Percentiles rank a stretch among this genome's conserved stretches.
Evolutionary conservation across 2,113 vertebrate genomes (phyloP).

Genomic region (Etia nguti): DNA sequence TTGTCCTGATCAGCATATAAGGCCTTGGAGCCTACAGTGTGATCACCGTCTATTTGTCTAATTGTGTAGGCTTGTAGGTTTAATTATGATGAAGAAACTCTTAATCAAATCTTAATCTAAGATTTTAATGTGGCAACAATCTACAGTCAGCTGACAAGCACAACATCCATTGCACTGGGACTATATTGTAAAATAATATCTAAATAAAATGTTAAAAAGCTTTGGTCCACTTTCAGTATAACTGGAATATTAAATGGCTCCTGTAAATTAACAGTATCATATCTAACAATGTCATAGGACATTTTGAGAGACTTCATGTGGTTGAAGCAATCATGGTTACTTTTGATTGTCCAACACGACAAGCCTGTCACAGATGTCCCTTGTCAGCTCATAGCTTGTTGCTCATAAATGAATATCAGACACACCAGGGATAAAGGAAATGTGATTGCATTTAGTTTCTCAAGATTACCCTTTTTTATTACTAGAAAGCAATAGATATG

Average conservation of each 20-base stretch:
- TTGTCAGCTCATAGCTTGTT: too few species aligned
- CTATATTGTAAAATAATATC: rapidly evolving
- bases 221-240: background rate
- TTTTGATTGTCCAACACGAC: rapidly evolving
- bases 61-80: background rate
- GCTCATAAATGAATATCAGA: too few species aligned
- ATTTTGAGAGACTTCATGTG: background rate
- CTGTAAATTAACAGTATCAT: background rate
- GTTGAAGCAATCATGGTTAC: rapidly evolving
- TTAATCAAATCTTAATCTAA: background rate
- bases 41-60: background rate
- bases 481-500: rapidly evolving
- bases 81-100: background rate
- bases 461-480: background rate
- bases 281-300: background rate
- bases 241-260: background rate
- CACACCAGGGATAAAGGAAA: too few species aligned
- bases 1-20: background rate
- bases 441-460: background rate
- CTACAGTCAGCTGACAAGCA: background rate
- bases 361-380: background rate
- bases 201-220: background rate
- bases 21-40: background rate
- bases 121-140: background rate
- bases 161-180: background rate